Conservation (phyloP, 2,113 vertebrate genomes). For the Danionella cerebrum region DNA sequence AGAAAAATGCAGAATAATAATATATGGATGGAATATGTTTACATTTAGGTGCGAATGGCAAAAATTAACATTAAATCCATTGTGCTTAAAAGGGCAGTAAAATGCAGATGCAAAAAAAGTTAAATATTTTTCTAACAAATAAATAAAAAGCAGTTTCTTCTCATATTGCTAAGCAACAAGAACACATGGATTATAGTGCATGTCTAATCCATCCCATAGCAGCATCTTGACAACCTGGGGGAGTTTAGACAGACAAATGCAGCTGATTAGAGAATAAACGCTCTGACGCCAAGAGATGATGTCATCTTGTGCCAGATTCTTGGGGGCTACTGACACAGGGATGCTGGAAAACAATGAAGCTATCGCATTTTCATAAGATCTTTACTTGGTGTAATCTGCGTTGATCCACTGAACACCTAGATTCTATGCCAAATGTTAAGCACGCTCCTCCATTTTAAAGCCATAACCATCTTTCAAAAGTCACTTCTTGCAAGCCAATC, state of each 20-base stretch:
- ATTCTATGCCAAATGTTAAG: too few relatives aligned
- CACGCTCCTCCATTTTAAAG: too few relatives aligned
- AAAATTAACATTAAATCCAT: too few relatives aligned
- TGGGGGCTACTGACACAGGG: neutral
- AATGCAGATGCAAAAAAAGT: too few relatives aligned
- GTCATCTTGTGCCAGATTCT: neutral
- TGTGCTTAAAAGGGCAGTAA: too few relatives aligned
- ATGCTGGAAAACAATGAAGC: neutral
- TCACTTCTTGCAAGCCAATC: too few relatives aligned
- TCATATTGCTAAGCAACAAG: constrained; percentile 14
- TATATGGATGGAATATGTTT: too few relatives aligned
- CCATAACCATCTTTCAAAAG: too few relatives aligned
- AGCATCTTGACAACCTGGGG: constrained; percentile 9
- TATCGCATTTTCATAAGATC: neutral
- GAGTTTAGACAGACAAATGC: neutral
- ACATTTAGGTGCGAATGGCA: too few relatives aligned
- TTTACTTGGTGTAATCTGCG: neutral
- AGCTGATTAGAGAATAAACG: constrained; percentile 13
- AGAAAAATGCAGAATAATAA: too few relatives aligned
- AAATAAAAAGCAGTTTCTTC: neutral
- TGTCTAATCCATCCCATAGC: constrained; percentile 4
- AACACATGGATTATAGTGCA: constrained; percentile 17
- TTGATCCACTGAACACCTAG: too few relatives aligned
- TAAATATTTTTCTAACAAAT: too few relatives aligned
- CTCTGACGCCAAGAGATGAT: neutral